Percentiles rank a stretch among this genome's conserved stretches.
phyloP scores from a whole-genome alignment of 2,113 vertebrate species.

The Nematolebias whitei region DNA sequence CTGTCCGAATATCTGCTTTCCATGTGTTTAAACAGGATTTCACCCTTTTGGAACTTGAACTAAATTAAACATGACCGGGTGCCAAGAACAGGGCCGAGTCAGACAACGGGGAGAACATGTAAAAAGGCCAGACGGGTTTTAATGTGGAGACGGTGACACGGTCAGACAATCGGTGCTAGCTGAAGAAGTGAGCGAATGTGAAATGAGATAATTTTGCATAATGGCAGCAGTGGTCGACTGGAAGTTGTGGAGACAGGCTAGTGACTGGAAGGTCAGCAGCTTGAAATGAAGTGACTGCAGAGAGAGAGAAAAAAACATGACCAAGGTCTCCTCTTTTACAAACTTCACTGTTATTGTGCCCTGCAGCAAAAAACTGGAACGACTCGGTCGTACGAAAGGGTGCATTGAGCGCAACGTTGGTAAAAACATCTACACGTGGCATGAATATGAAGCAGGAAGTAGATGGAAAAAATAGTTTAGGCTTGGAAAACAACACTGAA shows the following conservation, averaged over 20 bases:
- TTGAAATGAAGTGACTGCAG: conserved; percentile 35
- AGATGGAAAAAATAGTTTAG: not conserved
- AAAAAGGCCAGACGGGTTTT: conserved; percentile 72
- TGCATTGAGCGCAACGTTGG: conserved; percentile 27
- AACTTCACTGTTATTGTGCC: conserved; percentile 22
- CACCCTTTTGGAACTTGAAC: conserved; percentile 47
- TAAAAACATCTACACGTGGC: conserved; percentile 10
- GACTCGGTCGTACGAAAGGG: conserved; percentile 1
- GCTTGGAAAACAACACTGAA: conserved; percentile 11
- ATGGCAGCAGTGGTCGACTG: conserved; percentile 49
- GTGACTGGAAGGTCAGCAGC: conserved; percentile 59
- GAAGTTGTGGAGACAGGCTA: conserved; percentile 49
- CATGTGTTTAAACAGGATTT: conserved; percentile 53
- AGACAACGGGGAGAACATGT: conserved; percentile 59
- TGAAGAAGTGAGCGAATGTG: conserved; percentile 56
- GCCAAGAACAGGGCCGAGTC: conserved; percentile 46
- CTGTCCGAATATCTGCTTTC: conserved; percentile 50
- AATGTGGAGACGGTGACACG: conserved; percentile 48
- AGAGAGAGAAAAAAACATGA: conserved; percentile 39
- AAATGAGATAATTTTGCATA: conserved; percentile 67
- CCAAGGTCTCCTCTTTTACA: conserved; percentile 15
- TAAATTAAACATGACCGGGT: conserved; percentile 65
- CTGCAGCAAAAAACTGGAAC: conserved; percentile 23
- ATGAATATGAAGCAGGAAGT: not conserved
- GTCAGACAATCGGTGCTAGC: conserved; percentile 59